A percentile compares a stretch with the other conserved stretches of the same genome.
Conservation (phyloP, 2,888 invertebrate genomes). For the Phrixothrix hirtus region DNA sequence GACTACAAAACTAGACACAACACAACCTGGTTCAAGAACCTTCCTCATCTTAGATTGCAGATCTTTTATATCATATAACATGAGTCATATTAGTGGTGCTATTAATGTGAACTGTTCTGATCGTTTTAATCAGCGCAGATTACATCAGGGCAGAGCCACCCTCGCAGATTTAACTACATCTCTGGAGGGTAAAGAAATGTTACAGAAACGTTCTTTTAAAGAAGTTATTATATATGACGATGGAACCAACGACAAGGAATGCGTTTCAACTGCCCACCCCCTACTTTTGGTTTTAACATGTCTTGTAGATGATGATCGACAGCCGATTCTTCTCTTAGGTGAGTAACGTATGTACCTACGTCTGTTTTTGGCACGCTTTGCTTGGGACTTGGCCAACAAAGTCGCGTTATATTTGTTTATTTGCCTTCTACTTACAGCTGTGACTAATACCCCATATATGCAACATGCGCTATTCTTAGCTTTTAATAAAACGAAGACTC, state of each 20-base stretch:
- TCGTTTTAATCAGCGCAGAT: slow-evolving; percentile 67
- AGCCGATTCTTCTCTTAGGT: slow-evolving; percentile 70
- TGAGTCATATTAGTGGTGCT: slow-evolving; percentile 69
- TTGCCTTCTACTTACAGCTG: slow-evolving; percentile 37
- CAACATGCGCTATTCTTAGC: slow-evolving; percentile 32
- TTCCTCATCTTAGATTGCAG: slow-evolving; percentile 68
- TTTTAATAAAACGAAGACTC: slow-evolving; percentile 15
- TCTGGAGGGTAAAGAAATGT: slow-evolving; percentile 65
- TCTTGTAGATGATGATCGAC: slow-evolving; percentile 69
- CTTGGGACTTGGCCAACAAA: slow-evolving; percentile 26
- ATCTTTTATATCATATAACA: slow-evolving; percentile 71
- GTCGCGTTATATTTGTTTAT: slow-evolving; percentile 36
- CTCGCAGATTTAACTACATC: slow-evolving; percentile 68
- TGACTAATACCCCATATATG: slow-evolving; percentile 38
- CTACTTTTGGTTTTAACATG: slow-evolving; percentile 67
- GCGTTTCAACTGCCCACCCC: slow-evolving; percentile 63
- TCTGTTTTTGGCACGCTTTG: slow-evolving; percentile 22
- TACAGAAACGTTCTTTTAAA: slow-evolving; percentile 60
- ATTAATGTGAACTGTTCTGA: slow-evolving; percentile 74
- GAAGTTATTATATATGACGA: slow-evolving; percentile 75
- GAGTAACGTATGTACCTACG: slow-evolving; percentile 49
- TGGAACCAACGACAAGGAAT: slow-evolving; percentile 64
- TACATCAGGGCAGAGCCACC: slow-evolving; percentile 68
- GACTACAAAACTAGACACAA: slow-evolving; percentile 55
- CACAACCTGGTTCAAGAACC: slow-evolving; percentile 42